phyloP scores from a whole-genome alignment of 2,113 vertebrate species.

The Paracanthobrama guichenoti region DNA sequence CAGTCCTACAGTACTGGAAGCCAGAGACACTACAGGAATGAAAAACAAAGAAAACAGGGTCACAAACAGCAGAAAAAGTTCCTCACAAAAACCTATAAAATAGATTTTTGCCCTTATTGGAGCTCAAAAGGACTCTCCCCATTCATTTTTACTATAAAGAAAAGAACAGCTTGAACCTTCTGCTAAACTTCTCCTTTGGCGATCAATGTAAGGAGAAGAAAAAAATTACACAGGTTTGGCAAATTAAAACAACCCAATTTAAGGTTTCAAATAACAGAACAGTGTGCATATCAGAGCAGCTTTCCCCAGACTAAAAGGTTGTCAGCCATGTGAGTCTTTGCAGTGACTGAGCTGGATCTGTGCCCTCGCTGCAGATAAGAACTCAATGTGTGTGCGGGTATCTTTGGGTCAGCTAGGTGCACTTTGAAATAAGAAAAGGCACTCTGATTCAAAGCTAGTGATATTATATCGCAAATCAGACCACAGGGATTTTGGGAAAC shows the following conservation, averaged over 20 bases:
- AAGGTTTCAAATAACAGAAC: neutral
- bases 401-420: neutral
- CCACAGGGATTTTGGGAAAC: constrained; percentile 25
- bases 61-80: neutral
- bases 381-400: neutral
- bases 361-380: neutral
- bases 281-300: neutral
- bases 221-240: neutral
- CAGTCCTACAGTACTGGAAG: constrained; percentile 93
- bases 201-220: neutral
- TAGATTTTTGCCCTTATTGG: neutral
- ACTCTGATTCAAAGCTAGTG: constrained; percentile 38
- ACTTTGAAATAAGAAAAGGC: constrained; percentile 22
- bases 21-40: constrained; percentile 86
- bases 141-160: neutral
- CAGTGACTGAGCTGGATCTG: constrained; percentile 22
- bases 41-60: constrained; percentile 44
- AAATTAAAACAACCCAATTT: neutral
- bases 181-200: neutral
- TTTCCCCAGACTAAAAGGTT: constrained; percentile 8
- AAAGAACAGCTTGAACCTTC: neutral
- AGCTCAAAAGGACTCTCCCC: neutral
- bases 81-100: too few relatives aligned
- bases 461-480: constrained; percentile 11
- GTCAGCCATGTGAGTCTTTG: neutral